These are phyloP conservation scores for Lates japonicus DNA, from an alignment of 2,797 vertebrate genomes.

Conservation along the genomic window DNA sequence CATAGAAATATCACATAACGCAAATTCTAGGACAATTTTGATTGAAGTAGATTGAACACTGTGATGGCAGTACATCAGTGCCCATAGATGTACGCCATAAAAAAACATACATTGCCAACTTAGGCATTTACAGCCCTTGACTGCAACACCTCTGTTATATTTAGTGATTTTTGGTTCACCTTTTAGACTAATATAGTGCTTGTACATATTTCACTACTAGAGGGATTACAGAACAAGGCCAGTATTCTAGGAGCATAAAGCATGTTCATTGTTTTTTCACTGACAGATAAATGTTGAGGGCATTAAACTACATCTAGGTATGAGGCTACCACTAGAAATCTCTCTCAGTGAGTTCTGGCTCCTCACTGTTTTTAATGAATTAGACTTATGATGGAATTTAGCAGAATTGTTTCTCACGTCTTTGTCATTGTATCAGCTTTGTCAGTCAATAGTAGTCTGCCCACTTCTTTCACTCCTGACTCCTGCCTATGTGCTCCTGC, in stretches of 20 bases:
- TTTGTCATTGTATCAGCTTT: conserved; percentile 37
- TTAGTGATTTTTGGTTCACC: not conserved
- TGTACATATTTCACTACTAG: not conserved
- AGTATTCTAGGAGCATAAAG: not conserved
- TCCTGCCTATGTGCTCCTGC: conserved; percentile 62
- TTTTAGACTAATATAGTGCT: not conserved
- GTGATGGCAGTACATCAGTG: not conserved
- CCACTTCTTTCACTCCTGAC: conserved; percentile 65
- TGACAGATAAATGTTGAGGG: not conserved
- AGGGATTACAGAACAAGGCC: not conserved
- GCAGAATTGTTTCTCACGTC: not conserved
- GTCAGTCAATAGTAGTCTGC: conserved; percentile 53
- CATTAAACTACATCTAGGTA: not conserved
- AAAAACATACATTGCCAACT: not conserved
- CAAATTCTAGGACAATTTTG: not conserved
- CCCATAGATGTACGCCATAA: not conserved
- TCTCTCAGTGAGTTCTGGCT: not conserved
- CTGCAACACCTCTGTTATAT: not conserved
- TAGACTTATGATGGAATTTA: not conserved
- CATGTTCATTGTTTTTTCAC: not conserved
- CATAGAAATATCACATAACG: not conserved
- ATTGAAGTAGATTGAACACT: not conserved
- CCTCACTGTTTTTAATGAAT: not conserved
- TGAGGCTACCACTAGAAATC: not conserved
- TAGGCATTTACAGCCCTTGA: not conserved